These are phyloP conservation scores for Eupeodes latifasciatus DNA, from an alignment of 2,888 invertebrate genomes.

Conservation along the genomic window DNA sequence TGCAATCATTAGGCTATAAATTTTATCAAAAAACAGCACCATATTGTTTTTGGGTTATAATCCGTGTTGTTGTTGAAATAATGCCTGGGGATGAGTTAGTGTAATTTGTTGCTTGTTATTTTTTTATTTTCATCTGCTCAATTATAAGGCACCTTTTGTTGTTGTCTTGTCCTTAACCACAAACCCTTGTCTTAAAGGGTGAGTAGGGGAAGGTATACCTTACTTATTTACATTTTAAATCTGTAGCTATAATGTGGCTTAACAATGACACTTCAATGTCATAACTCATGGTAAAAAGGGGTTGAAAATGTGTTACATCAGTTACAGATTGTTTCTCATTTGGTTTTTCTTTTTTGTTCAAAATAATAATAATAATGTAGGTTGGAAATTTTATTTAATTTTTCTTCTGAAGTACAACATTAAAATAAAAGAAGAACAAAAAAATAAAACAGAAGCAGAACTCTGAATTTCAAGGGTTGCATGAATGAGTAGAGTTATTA, in stretches of 20 bases:
- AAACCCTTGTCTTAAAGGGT: conserved; percentile 14
- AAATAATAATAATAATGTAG: too few species aligned
- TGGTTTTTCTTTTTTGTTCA: neutral
- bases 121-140: neutral
- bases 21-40: neutral
- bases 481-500: neutral
- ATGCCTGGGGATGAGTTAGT: conserved; percentile 7
- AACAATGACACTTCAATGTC: conserved; percentile 44
- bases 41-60: conserved; percentile 30
- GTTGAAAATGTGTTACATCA: conserved; percentile 36
- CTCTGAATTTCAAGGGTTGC: conserved; percentile 11
- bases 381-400: neutral
- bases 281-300: conserved; percentile 17
- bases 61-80: conserved; percentile 26
- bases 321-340: conserved; percentile 30
- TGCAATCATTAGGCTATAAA: neutral
- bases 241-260: neutral
- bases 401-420: neutral
- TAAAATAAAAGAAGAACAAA: conserved; percentile 11
- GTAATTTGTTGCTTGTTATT: conserved; percentile 17
- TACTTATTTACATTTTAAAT: neutral
- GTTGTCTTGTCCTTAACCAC: neutral
- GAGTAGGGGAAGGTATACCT: neutral
- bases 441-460: neutral
- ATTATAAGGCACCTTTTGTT: neutral